These are phyloP conservation scores for Chorisops tibialis DNA, from an alignment of 2,888 invertebrate genomes.

Conservation along the genomic window DNA sequence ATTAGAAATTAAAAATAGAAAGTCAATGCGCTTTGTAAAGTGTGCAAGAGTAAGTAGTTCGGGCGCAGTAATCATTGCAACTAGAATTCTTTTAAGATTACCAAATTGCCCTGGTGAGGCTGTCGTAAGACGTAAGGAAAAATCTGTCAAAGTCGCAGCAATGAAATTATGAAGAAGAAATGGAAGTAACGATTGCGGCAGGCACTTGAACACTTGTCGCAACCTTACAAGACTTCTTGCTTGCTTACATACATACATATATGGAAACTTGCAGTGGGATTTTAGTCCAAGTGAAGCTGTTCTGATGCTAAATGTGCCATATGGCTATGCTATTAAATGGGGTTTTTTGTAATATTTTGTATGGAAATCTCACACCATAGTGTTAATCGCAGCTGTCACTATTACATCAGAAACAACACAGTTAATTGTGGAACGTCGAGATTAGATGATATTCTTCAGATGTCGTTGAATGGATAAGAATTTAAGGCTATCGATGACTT, in stretches of 20 bases:
- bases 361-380: conserved; percentile 7
- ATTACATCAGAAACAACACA: conserved; percentile 11
- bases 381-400: conserved; percentile 24
- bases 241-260: no score
- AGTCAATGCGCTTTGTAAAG: no score
- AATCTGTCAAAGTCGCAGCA: neutral
- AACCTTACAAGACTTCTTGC: conserved; percentile 16
- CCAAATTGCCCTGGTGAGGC: neutral
- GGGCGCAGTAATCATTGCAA: no score
- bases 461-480: no score
- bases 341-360: conserved; percentile 3
- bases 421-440: no score
- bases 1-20: no score
- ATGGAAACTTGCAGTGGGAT: conserved; percentile 17
- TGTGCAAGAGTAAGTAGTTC: no score
- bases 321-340: conserved; percentile 16
- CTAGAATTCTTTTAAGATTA: no score
- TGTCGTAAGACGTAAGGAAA: neutral
- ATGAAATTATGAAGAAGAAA: conserved; percentile 8
- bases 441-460: no score
- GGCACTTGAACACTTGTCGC: conserved; percentile 10
- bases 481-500: no score
- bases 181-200: conserved; percentile 19
- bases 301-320: conserved; percentile 3
- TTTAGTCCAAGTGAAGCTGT: conserved; percentile 15